These are phyloP conservation scores for Eudasyphora cyanicolor DNA, from an alignment of 2,888 invertebrate species.

Conservation along the genomic window DNA sequence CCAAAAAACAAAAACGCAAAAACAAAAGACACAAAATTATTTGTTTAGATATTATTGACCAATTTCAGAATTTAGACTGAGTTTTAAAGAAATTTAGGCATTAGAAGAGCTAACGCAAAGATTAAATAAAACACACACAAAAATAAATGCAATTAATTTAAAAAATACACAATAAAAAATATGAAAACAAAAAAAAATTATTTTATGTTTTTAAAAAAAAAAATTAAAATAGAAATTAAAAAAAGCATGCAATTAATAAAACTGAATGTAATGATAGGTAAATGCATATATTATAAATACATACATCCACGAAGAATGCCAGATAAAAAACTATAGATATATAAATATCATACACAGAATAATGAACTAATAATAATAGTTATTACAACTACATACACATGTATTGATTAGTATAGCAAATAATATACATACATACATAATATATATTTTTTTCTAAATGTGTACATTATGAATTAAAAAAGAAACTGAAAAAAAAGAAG, in stretches of 20 bases:
- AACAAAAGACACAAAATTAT: neutral
- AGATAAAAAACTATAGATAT: neutral
- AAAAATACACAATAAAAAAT: constrained; percentile 7
- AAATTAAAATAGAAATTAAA: constrained; percentile 13
- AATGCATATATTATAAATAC: neutral
- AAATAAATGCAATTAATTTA: constrained; percentile 8
- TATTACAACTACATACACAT: constrained; percentile 7
- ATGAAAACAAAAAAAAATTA: neutral
- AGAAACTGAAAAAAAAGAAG: constrained; percentile 18
- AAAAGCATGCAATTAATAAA: neutral
- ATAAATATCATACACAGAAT: neutral
- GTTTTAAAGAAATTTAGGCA: constrained; percentile 62
- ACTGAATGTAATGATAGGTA: neutral
- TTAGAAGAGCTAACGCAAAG: neutral
- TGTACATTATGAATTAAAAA: constrained; percentile 24
- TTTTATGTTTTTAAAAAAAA: constrained; percentile 21
- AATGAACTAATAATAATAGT: neutral
- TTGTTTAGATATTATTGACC: constrained; percentile 49
- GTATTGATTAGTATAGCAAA: constrained; percentile 5
- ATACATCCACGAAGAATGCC: neutral
- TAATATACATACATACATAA: no score
- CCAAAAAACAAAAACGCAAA: neutral
- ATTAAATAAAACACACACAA: neutral
- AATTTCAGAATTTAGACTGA: constrained; percentile 66
- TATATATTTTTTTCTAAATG: constrained; percentile 45